Conservation (phyloP, 2,888 invertebrate species). For the Cephus rjabovi region DNA sequence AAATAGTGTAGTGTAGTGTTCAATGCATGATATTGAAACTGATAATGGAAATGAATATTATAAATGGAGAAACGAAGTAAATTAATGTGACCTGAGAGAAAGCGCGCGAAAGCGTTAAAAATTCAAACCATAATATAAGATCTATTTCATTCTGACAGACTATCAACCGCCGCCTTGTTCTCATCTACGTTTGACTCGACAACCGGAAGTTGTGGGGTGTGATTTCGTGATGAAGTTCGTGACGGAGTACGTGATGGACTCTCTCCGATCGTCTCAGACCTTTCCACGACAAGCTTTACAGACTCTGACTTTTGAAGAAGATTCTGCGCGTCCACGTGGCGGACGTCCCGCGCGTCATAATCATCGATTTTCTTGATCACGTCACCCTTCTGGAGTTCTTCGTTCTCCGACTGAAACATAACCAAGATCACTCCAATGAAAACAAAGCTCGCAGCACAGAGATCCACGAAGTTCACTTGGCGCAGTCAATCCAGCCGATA, state of each 20-base stretch:
- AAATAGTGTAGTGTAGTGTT: background rate
- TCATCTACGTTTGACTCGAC: constrained; percentile 49
- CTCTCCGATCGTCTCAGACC: constrained; percentile 68
- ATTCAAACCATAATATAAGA: background rate
- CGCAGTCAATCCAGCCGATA: background rate
- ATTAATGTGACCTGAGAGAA: background rate
- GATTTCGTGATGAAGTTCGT: constrained; percentile 14
- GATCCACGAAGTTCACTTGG: background rate
- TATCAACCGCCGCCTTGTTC: constrained; percentile 50
- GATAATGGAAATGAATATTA: background rate
- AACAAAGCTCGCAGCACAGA: background rate
- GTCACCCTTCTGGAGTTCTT: constrained; percentile 88
- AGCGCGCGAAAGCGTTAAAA: background rate
- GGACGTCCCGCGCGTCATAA: constrained; percentile 87
- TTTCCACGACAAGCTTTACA: constrained; percentile 85
- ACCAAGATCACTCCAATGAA: constrained; percentile 21
- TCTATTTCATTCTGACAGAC: constrained; percentile 51
- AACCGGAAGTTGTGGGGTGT: constrained; percentile 49
- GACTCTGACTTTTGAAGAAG: constrained; percentile 85
- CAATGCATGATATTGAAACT: background rate
- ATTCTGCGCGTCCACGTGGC: constrained; percentile 92
- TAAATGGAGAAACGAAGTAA: background rate
- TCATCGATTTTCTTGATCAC: constrained; percentile 91
- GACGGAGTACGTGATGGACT: constrained; percentile 35
- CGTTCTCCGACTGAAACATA: constrained; percentile 81